Evolutionary conservation across 92 coral and sea anemone species (phyloP).

Genomic region (Heteractis magnifica): DNA sequence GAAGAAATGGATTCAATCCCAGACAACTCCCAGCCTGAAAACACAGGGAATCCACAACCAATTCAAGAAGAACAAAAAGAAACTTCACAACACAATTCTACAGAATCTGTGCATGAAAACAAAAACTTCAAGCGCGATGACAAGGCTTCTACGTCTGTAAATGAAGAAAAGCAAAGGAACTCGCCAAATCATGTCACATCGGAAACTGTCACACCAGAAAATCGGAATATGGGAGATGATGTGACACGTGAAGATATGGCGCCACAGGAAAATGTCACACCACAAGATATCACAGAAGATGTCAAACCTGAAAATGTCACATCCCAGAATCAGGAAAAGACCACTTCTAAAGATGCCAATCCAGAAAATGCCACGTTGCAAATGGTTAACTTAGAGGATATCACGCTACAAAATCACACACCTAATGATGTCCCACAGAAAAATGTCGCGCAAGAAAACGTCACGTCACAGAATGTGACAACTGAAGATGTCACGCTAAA

Average conservation of each 20-base stretch:
- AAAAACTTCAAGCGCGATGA: background rate
- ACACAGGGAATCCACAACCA: constrained; percentile 9
- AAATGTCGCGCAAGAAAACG: background rate
- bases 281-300: background rate
- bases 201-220: background rate
- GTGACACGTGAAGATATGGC: background rate
- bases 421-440: background rate
- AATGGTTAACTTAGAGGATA: background rate
- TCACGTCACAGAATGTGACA: background rate
- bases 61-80: background rate
- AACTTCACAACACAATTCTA: background rate
- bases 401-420: background rate
- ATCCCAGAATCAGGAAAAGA: background rate
- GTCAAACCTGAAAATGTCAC: background rate
- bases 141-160: background rate
- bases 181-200: background rate
- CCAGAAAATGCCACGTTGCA: background rate
- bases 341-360: background rate
- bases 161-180: background rate
- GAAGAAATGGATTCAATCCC: constrained; percentile 9
- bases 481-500: background rate
- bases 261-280: background rate
- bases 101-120: background rate
- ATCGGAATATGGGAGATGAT: background rate
- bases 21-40: background rate